A percentile compares a stretch with the other conserved stretches of the same genome.
Conservation (phyloP, 2,113 vertebrate genomes). For the Candoia aspera region DNA sequence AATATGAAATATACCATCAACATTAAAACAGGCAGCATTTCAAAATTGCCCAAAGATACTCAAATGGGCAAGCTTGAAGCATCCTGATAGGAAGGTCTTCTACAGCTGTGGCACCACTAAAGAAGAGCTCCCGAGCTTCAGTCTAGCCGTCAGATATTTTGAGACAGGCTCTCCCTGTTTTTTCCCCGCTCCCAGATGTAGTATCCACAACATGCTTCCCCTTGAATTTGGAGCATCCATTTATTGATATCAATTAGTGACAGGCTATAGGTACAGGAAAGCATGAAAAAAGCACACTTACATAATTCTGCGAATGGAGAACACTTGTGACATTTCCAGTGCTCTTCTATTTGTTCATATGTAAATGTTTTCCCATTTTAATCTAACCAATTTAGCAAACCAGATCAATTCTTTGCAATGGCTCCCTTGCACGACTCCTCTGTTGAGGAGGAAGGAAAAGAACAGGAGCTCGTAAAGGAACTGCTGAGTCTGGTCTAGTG, state of each 20-base stretch:
- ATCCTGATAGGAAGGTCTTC: background rate
- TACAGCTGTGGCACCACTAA: background rate
- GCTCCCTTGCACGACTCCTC: background rate
- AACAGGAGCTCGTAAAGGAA: background rate
- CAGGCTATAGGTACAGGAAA: background rate
- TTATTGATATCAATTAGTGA: background rate
- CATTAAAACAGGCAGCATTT: background rate
- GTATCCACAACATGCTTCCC: too few relatives aligned
- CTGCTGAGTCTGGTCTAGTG: background rate
- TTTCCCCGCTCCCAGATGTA: background rate
- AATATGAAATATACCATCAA: background rate
- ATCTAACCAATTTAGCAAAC: background rate
- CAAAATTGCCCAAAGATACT: background rate
- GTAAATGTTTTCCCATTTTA: background rate
- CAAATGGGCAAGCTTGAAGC: background rate
- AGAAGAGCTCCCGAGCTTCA: background rate
- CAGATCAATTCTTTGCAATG: background rate
- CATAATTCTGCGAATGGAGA: background rate
- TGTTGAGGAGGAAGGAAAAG: background rate
- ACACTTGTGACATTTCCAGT: background rate
- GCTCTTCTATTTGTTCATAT: background rate
- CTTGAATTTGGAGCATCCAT: too few relatives aligned
- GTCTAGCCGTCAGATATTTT: background rate
- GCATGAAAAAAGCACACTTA: background rate
- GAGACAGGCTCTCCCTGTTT: too few relatives aligned